A percentile compares a stretch with the other conserved stretches of the same genome.
phyloP scores from a whole-genome alignment of 2,797 vertebrate species.

The Silurus lanzhouensis region DNA sequence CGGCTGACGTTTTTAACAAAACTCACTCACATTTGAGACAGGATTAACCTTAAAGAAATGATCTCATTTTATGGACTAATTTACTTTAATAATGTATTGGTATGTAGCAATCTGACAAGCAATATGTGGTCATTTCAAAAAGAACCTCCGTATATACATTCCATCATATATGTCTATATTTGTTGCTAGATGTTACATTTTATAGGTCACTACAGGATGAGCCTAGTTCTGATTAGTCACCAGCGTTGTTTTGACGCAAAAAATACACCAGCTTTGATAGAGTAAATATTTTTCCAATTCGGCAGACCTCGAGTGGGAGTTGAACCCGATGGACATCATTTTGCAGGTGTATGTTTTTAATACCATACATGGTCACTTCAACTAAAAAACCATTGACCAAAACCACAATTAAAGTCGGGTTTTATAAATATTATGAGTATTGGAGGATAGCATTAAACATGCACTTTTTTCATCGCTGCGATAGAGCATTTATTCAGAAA shows the following conservation, averaged over 20 bases:
- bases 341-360: conserved; percentile 62
- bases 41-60: neutral
- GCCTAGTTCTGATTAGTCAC: conserved; percentile 26
- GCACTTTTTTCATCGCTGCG: conserved; percentile 48
- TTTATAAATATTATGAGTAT: conserved; percentile 64
- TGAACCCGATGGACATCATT: conserved; percentile 42
- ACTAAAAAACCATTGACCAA: conserved; percentile 57
- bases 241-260: conserved; percentile 42
- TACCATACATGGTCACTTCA: conserved; percentile 58
- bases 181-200: neutral
- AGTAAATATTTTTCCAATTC: conserved; percentile 60
- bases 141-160: neutral
- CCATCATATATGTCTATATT: neutral
- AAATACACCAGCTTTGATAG: conserved; percentile 47
- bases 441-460: conserved; percentile 61
- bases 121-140: neutral
- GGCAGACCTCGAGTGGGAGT: conserved; percentile 50
- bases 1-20: neutral
- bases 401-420: conserved; percentile 61
- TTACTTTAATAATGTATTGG: neutral
- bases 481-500: conserved; percentile 52
- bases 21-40: neutral
- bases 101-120: neutral
- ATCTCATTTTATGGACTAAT: neutral
- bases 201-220: neutral